Evolutionary conservation across 2,888 invertebrate species (phyloP).

Genomic region (Caenorhabditis sp.): DNA sequence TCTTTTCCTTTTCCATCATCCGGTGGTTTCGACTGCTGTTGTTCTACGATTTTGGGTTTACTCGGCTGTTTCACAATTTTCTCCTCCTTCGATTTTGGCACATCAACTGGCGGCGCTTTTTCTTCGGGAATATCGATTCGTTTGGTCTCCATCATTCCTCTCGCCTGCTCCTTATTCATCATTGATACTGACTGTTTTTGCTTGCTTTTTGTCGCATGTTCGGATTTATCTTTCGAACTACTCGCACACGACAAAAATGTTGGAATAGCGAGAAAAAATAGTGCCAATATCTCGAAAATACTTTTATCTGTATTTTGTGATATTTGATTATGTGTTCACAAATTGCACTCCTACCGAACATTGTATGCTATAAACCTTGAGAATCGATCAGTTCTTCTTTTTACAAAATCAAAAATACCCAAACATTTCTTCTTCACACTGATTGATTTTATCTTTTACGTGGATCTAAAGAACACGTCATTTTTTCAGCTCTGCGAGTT

Average conservation of each 20-base stretch:
- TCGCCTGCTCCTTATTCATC: background rate
- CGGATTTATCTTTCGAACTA: background rate
- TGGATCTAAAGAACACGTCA: too few relatives aligned
- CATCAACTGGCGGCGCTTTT: too few relatives aligned
- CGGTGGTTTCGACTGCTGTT: too few relatives aligned
- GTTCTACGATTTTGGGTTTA: too few relatives aligned
- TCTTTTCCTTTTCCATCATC: too few relatives aligned
- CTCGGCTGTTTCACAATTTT: too few relatives aligned
- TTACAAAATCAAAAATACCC: background rate
- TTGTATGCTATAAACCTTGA: background rate
- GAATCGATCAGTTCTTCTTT: background rate
- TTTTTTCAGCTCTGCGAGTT: conserved; percentile 48
- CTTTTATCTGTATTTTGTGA: background rate
- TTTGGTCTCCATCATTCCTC: too few relatives aligned
- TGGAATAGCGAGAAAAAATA: background rate
- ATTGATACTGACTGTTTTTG: background rate
- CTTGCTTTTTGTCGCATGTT: background rate
- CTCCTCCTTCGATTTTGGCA: too few relatives aligned
- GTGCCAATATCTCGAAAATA: background rate
- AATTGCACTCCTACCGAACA: background rate
- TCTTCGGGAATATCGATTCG: too few relatives aligned
- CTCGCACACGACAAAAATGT: background rate
- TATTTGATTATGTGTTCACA: background rate
- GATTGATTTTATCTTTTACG: background rate
- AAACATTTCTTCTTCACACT: background rate